Evolutionary conservation across 2,888 invertebrate species (phyloP), one percentile per base, ranked within the genome.

Genomic region (Margaritifera margaritifera): DNA sequence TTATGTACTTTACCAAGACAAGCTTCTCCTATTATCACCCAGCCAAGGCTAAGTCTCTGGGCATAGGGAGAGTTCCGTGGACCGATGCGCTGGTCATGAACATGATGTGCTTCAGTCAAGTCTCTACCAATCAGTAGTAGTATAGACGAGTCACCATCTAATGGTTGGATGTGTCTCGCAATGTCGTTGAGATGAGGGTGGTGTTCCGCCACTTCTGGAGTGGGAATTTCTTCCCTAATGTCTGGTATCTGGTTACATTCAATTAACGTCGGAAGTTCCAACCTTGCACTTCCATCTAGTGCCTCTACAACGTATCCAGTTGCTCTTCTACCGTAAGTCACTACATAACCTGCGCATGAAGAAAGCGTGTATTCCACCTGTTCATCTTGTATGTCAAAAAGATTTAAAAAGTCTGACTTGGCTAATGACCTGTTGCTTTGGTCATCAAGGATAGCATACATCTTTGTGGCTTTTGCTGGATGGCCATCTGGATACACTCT

Each of bases 101-200:
- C 63, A 24, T 74, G 71, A 57, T 71, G 74, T 51, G 68, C 71
- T 56, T 68, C 71, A 11, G 56, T 25, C 18, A 74, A 4, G 61
- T 71, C 71, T 58, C 71, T 53, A 54, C 74, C 71, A 52, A 74
- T 71, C 19, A 74, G 59, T 2, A 74, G 53, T 6, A 31, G 31
- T 31, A 31, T 31, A 31, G 6, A 6, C 31, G 6, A 31, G 31
- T 31, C 31, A 6, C 6, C 6, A 8, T 67, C 27, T 4, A 66
- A 11, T 11, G 62, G n/a, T 51, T 62, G 64, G 20, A 71, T 58
- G 0, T 62, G 18, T 5, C 2, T 20, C 11, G 61, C 61, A 11
- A 66, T 54, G 6, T 50, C 4, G 19, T 22, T 24, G 55, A 71
- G 58, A 42, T 67, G 67, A 24, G 11, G 52, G 59, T 57, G 51